A percentile compares a stretch with the other conserved stretches of the same genome.
Conservation (phyloP, 2,888 invertebrate genomes). For the Tipula vernalis region DNA sequence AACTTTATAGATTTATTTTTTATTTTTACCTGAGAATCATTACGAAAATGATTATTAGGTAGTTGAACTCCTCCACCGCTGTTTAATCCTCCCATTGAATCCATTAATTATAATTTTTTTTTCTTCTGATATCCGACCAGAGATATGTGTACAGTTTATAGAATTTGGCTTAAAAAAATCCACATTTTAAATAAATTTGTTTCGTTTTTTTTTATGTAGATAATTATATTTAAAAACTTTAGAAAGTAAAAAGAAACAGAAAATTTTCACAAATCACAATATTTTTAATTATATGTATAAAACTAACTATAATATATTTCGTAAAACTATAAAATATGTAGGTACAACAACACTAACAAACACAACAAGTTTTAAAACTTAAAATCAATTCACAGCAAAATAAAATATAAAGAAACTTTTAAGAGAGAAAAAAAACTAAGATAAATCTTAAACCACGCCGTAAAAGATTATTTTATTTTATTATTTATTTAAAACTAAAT, state of each 20-base stretch:
- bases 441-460: constrained; percentile 6
- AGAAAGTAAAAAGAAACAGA: neutral
- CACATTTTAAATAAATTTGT: neutral
- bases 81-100: constrained; percentile 6
- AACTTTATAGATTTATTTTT: neutral
- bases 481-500: neutral
- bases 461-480: neutral
- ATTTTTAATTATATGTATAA: neutral
- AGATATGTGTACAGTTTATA: neutral
- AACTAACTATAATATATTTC: neutral
- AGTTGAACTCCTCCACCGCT: constrained; percentile 20
- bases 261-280: neutral
- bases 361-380: constrained; percentile 4
- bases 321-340: neutral
- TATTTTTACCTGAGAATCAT: constrained; percentile 25
- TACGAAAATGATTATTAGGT: constrained; percentile 36
- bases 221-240: neutral
- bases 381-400: constrained; percentile 6
- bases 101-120: neutral
- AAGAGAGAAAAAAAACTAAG: neutral
- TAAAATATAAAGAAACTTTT: neutral
- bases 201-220: neutral
- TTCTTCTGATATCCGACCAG: neutral
- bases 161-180: neutral
- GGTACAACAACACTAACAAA: neutral